Evolutionary conservation across 2,888 invertebrate genomes (phyloP).

Genomic region (Thymelicus acteon): DNA sequence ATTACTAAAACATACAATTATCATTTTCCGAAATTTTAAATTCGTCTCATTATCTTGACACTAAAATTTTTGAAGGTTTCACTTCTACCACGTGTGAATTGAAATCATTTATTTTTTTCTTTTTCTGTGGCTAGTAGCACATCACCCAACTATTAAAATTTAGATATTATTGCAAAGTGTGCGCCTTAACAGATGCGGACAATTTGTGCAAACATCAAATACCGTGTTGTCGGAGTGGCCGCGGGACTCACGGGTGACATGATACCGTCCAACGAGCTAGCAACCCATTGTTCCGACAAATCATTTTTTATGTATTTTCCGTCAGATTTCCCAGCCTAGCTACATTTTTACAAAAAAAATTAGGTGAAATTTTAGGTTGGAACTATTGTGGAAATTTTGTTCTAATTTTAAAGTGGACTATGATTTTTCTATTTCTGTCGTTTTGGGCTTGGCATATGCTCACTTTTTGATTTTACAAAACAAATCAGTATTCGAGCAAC

Average conservation of each 20-base stretch:
- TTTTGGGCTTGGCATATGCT: no score
- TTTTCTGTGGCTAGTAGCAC: no score
- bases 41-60: no score
- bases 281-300: conserved; percentile 43
- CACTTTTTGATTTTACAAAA: no score
- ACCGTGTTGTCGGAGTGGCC: conserved; percentile 43
- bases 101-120: no score
- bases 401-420: not conserved
- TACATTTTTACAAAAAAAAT: conserved; percentile 4
- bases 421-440: not conserved
- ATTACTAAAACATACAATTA: no score
- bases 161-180: conserved; percentile 11
- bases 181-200: conserved; percentile 52
- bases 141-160: not conserved
- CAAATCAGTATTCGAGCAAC: no score
- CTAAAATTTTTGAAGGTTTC: no score
- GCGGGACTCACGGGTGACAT: conserved; percentile 32
- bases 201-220: conserved; percentile 51
- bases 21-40: no score
- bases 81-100: no score
- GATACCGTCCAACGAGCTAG: conserved; percentile 44
- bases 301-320: conserved; percentile 38
- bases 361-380: conserved; percentile 18
- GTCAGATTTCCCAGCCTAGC: conserved; percentile 14
- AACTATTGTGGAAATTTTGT: not conserved